These are phyloP conservation scores for Prochilodus magdalenae DNA, from an alignment of 2,113 vertebrate species.

Conservation along the genomic window DNA sequence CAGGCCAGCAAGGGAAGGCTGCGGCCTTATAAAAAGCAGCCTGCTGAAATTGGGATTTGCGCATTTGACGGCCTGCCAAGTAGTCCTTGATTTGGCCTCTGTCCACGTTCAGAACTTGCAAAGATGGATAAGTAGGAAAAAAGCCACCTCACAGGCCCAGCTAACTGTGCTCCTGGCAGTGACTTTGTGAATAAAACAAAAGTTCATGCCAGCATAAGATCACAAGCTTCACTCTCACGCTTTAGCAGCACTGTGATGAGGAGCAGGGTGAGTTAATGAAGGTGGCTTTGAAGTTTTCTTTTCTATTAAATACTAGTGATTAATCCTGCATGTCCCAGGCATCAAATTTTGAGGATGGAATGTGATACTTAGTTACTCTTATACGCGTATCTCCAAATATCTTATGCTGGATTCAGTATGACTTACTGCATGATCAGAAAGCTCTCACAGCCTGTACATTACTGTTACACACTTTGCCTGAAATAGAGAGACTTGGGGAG, in stretches of 20 bases:
- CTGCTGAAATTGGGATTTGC: constrained; percentile 64
- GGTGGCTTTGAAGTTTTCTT: constrained; percentile 26
- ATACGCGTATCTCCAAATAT: no score
- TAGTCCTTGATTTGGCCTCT: constrained; percentile 65
- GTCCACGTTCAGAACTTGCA: constrained; percentile 46
- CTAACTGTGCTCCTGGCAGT: not conserved
- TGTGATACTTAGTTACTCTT: no score
- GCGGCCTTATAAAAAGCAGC: constrained; percentile 63
- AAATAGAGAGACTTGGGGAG: no score
- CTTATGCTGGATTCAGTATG: no score
- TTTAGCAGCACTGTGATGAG: not conserved
- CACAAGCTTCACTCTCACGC: not conserved
- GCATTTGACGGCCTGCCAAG: constrained; percentile 56
- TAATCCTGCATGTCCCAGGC: no score
- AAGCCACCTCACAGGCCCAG: not conserved
- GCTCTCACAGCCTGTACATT: no score
- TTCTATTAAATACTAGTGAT: constrained; percentile 4
- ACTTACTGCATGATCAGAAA: no score
- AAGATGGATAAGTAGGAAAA: constrained; percentile 18
- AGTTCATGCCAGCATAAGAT: not conserved
- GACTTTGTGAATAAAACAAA: constrained; percentile 22
- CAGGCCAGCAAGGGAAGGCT: constrained; percentile 61
- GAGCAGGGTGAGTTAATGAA: not conserved
- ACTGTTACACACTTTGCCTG: no score
- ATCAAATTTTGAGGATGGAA: no score